A percentile compares a stretch with the other conserved stretches of the same genome.
Conservation (phyloP, 2,888 invertebrate genomes). For the Tupiocoris notatus region DNA sequence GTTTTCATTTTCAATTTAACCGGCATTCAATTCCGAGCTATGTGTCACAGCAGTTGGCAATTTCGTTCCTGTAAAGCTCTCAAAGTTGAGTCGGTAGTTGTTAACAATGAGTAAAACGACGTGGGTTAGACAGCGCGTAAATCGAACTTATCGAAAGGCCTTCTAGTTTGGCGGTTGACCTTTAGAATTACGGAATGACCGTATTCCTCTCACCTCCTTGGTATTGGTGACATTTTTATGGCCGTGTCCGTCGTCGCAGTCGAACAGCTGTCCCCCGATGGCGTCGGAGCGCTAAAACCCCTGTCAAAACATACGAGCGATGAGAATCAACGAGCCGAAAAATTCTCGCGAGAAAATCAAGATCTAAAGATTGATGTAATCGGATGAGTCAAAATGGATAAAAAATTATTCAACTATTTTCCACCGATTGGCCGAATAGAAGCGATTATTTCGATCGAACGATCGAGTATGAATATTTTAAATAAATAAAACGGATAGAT, state of each 20-base stretch:
- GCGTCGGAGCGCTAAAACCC: conserved; percentile 26
- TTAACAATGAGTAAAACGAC: neutral
- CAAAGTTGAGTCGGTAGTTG: neutral
- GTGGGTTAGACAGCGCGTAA: neutral
- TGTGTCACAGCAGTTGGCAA: neutral
- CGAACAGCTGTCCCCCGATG: conserved; percentile 19
- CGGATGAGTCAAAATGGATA: no score
- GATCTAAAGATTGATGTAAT: no score
- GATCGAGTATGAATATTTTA: no score
- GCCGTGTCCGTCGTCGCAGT: conserved; percentile 17
- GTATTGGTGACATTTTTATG: conserved; percentile 8
- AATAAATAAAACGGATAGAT: no score
- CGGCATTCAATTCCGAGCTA: neutral
- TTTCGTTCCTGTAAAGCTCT: neutral
- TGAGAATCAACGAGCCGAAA: no score
- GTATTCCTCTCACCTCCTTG: neutral
- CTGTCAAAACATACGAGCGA: neutral
- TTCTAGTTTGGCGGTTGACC: no score
- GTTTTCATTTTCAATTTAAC: neutral
- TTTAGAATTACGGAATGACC: no score
- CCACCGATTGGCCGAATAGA: no score
- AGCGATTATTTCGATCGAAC: no score
- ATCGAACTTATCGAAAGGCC: neutral
- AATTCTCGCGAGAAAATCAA: no score
- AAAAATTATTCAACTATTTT: no score